Evolutionary conservation across 1,140 invertebrate genomes (phyloP).

Genomic region (Trichonephila clavipes): DNA sequence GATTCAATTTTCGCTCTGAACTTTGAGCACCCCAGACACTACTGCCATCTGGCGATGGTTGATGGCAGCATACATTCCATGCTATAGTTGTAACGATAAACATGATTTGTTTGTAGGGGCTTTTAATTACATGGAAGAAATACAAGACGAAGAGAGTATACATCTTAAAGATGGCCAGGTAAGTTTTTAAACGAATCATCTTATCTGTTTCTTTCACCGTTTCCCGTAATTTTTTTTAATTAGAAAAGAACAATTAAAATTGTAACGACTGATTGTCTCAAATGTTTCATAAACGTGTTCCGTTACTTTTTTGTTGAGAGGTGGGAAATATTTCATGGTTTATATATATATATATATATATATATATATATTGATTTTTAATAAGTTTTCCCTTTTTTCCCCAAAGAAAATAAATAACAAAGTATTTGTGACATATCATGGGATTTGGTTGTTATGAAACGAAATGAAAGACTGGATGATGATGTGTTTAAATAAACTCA

Average conservation of each 20-base stretch:
- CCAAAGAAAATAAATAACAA: too few relatives aligned
- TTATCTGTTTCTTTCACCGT: not conserved
- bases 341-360: too few relatives aligned
- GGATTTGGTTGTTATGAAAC: too few relatives aligned
- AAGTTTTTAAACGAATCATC: not conserved
- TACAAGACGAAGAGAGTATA: slow-evolving; percentile 41
- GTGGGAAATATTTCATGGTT: too few relatives aligned
- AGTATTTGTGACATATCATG: too few relatives aligned
- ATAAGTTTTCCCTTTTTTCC: too few relatives aligned
- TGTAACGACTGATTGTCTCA: not conserved
- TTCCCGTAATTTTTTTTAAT: not conserved
- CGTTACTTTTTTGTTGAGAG: too few relatives aligned
- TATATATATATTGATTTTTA: too few relatives aligned
- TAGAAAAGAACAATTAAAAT: not conserved
- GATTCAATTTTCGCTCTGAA: slow-evolving; percentile 24
- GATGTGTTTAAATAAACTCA: too few relatives aligned
- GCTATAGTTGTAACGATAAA: slow-evolving; percentile 46
- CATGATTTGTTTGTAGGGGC: slow-evolving; percentile 56
- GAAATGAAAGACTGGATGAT: too few relatives aligned
- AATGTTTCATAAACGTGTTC: too few relatives aligned
- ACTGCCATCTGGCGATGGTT: slow-evolving; percentile 61
- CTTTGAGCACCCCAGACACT: slow-evolving; percentile 41
- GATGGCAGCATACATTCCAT: slow-evolving; percentile 57
- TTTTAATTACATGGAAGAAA: slow-evolving; percentile 6
- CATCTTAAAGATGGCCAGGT: slow-evolving; percentile 59